Conservation (phyloP, 2,113 vertebrate species). For the Scortum barcoo region DNA sequence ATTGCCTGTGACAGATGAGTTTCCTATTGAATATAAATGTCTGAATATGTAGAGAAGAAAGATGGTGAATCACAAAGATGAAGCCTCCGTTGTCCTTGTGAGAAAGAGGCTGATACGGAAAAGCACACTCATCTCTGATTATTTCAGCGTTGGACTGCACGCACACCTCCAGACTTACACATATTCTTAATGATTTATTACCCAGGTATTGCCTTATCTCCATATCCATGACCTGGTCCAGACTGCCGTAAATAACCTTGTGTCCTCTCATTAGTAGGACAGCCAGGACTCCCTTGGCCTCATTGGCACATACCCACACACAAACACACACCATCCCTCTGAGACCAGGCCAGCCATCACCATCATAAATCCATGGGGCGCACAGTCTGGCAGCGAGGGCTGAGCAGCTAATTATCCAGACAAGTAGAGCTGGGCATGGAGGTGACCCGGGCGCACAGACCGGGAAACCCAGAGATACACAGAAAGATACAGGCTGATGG, state of each 20-base stretch:
- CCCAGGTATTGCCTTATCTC: slow-evolving; percentile 75
- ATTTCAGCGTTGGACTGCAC: slow-evolving; percentile 21
- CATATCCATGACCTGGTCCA: slow-evolving; percentile 75
- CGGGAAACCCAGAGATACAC: slow-evolving; percentile 47
- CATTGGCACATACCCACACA: slow-evolving; percentile 54
- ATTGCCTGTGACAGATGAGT: slow-evolving; percentile 11
- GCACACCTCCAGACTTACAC: slow-evolving; percentile 22
- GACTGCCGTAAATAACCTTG: slow-evolving; percentile 80
- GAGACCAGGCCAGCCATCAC: slow-evolving; percentile 60
- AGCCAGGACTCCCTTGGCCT: slow-evolving; percentile 69
- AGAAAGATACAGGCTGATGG: slow-evolving; percentile 20
- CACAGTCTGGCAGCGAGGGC: slow-evolving; percentile 63
- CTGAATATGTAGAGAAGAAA: slow-evolving; percentile 13
- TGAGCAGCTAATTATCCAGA: slow-evolving; percentile 82
- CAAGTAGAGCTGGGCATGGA: slow-evolving; percentile 70
- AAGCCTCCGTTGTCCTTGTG: slow-evolving; percentile 45
- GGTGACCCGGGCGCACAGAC: slow-evolving; percentile 69
- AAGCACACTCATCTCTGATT: slow-evolving; percentile 33
- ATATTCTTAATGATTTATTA: slow-evolving; percentile 75
- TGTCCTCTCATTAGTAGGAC: slow-evolving; percentile 82
- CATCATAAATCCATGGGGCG: slow-evolving; percentile 74
- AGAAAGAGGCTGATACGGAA: slow-evolving; percentile 32
- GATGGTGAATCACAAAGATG: slow-evolving; percentile 38
- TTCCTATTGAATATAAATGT: slow-evolving; percentile 8
- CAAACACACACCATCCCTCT: slow-evolving; percentile 51